These are phyloP conservation scores for Tenthredo mesomela DNA, from an alignment of 2,888 invertebrate genomes.

Conservation along the genomic window DNA sequence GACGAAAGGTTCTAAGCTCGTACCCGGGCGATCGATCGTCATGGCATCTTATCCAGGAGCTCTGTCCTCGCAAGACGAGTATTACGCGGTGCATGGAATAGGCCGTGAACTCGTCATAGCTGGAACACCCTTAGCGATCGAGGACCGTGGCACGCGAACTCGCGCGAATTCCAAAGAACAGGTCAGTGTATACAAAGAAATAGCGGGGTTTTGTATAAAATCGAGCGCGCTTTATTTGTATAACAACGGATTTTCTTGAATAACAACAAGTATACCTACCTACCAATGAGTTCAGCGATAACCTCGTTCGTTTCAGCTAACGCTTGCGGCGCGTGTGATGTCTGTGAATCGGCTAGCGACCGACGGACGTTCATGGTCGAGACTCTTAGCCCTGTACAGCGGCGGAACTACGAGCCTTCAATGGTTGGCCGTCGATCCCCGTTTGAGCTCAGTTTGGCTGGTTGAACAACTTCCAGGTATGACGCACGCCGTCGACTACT, in stretches of 20 bases:
- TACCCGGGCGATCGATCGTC: slow-evolving; percentile 85
- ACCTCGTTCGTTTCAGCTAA: slow-evolving; percentile 77
- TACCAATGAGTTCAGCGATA: not conserved
- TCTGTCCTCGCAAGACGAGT: slow-evolving; percentile 90
- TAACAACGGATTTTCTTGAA: not conserved
- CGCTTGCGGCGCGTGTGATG: slow-evolving; percentile 88
- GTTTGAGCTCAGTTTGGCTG: slow-evolving; percentile 81
- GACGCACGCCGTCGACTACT: slow-evolving; percentile 84
- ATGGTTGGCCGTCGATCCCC: slow-evolving; percentile 89
- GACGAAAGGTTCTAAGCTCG: slow-evolving; percentile 77
- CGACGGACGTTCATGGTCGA: slow-evolving; percentile 87
- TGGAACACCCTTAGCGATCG: slow-evolving; percentile 89
- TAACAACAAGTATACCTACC: too few relatives aligned
- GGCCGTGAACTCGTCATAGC: slow-evolving; percentile 82
- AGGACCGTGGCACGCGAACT: slow-evolving; percentile 86
- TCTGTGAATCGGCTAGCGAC: slow-evolving; percentile 90
- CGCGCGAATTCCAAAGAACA: slow-evolving; percentile 83
- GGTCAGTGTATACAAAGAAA: slow-evolving; percentile 74
- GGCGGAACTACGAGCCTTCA: slow-evolving; percentile 93
- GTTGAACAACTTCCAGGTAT: slow-evolving; percentile 88
- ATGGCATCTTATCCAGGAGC: slow-evolving; percentile 93
- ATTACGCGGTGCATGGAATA: slow-evolving; percentile 83
- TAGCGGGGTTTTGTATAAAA: not conserved
- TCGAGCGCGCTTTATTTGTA: not conserved
- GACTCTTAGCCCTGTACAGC: slow-evolving; percentile 84